Evolutionary conservation across 1,140 invertebrate genomes (phyloP).

Genomic region (Sminthurinus signatus): DNA sequence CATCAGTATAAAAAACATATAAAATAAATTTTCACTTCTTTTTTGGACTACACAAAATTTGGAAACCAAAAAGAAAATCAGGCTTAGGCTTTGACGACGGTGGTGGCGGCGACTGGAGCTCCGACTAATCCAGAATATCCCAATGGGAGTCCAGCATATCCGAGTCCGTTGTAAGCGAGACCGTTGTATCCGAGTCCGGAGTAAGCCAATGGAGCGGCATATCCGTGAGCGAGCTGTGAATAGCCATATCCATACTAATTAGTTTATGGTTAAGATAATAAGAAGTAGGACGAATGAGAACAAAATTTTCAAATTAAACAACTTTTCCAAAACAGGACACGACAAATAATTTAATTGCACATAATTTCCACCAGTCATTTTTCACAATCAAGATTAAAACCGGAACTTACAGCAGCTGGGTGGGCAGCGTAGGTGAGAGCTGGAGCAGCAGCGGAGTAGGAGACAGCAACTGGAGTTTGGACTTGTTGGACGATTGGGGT

Average conservation of each 20-base stretch:
- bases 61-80: neutral
- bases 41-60: neutral
- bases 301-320: too few relatives aligned
- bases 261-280: too few relatives aligned
- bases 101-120: slow-evolving; percentile 2
- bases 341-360: too few relatives aligned
- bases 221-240: slow-evolving; percentile 4
- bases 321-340: too few relatives aligned
- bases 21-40: too few relatives aligned
- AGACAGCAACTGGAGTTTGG: slow-evolving; percentile 44
- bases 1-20: too few relatives aligned
- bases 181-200: slow-evolving; percentile 3
- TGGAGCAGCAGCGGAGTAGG: slow-evolving; percentile 42
- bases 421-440: slow-evolving; percentile 11
- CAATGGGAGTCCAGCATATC: too few relatives aligned
- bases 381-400: too few relatives aligned
- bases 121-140: too few relatives aligned
- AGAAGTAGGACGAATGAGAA: neutral
- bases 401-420: neutral
- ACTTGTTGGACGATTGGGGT: slow-evolving; percentile 48
- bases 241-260: too few relatives aligned
- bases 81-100: neutral
- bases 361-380: too few relatives aligned
- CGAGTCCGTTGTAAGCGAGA: too few relatives aligned
- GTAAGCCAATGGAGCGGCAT: slow-evolving; percentile 6